Percentiles rank a stretch among this genome's conserved stretches.
Conservation (phyloP, 2,797 vertebrate species). For the Phoeniculus purpureus region DNA sequence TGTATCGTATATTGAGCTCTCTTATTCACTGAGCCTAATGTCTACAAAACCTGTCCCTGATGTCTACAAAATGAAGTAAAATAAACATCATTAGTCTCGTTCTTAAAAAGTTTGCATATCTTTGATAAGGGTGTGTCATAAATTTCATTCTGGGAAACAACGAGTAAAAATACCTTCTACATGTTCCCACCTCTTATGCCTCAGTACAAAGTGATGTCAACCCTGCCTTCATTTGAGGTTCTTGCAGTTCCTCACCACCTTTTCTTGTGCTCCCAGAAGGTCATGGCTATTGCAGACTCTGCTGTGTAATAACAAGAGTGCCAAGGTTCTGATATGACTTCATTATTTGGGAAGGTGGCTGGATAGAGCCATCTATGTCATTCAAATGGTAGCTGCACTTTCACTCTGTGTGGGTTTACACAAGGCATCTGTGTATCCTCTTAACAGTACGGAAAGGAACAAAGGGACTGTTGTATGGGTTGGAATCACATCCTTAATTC, state of each 20-base stretch:
- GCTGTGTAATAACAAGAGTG: background rate
- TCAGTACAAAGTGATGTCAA: background rate
- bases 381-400: conserved; percentile 8
- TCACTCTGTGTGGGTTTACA: background rate
- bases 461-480: conserved; percentile 2
- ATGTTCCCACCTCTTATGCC: background rate
- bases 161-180: background rate
- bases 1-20: background rate
- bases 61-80: background rate
- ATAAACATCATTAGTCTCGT: background rate
- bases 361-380: background rate
- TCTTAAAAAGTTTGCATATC: background rate
- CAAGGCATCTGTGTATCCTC: conserved; percentile 9
- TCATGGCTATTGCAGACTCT: background rate
- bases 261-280: background rate
- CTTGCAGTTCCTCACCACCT: background rate
- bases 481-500: conserved; percentile 38
- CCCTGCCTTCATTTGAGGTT: background rate
- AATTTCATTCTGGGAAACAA: background rate
- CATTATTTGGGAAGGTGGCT: background rate
- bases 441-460: background rate
- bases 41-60: background rate
- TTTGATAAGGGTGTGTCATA: background rate
- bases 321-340: background rate
- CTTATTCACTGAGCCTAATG: background rate